Base-by-base conservation (phyloP, 2,113 vertebrate genomes). In the Clupea harengus region DNA sequence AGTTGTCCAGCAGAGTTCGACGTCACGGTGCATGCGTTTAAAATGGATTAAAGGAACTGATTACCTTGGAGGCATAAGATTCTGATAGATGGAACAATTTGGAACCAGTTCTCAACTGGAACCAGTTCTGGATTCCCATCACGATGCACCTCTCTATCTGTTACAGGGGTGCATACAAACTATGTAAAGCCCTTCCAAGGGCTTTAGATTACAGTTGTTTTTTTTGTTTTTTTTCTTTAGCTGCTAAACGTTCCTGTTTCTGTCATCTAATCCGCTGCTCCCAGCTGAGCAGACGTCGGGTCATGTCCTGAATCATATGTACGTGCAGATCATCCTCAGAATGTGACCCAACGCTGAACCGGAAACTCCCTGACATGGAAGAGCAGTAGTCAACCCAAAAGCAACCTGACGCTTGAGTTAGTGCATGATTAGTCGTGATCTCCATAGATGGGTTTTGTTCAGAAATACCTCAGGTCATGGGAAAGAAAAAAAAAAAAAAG, bases 401-500 rank as follows among this genome's bases (percentile, higher is more conserved):
- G 32, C 72, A 39, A 78, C 72, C 32, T 78, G 72, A 15, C 39
- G 25, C 11, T 4, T 32, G 28, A 28, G 72, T 32, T 32, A 78
- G 39, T 17, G 32, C 72, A 6, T 39, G 11, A 18, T 78, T 78
- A 1, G 72, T 32, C 0, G 13, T 15, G 28, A 78, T 32, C 72
- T 11, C 13, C 11, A 1, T 32, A 44, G 32, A 78, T 15, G 3
- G 3, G 10, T 6, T 28, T 39, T 18, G 39, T 11, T 15, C 72
- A 75, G 72, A 17, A 32, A 78, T 78, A 78, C 28, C 72, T 78
- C 28, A 78, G 72, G 72, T 78, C 72, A 78, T 32, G 28, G 50
- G 50, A 17, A 11, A 52, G 52, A 2, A 15, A 15, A 15, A 54
- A 6, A 22, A 4, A 57, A 3, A 18, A 18, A 11, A 20, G 20